These are phyloP conservation scores for Oryctes rhinoceros DNA, from an alignment of 1,140 invertebrate genomes.

Conservation along the genomic window DNA sequence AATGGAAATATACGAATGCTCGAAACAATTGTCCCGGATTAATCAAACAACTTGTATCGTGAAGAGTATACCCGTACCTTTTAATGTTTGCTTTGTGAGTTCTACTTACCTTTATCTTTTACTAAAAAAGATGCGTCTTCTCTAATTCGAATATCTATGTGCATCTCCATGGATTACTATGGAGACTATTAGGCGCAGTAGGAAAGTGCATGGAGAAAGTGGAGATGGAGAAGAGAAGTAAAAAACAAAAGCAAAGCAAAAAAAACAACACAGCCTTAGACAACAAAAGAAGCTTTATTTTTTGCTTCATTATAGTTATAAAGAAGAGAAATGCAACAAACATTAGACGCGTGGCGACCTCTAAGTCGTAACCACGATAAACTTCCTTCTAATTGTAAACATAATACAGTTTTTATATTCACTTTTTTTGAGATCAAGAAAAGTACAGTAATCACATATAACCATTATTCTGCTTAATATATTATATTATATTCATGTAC, in stretches of 20 bases:
- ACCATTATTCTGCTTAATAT: constrained; percentile 16
- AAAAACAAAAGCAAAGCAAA: no score
- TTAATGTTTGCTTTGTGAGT: no score
- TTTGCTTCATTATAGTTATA: constrained; percentile 1
- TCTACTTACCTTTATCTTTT: no score
- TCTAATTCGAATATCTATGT: background rate
- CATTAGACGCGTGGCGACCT: background rate
- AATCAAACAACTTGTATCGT: no score
- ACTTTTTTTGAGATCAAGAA: constrained; percentile 35
- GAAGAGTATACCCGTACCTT: no score
- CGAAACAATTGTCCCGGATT: no score
- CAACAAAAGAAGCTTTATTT: constrained; percentile 18
- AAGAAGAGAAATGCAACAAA: constrained; percentile 19
- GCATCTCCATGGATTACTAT: background rate
- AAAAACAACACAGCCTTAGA: background rate
- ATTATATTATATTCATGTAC: background rate
- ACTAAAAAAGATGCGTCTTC: no score
- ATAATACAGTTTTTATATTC: constrained; percentile 33
- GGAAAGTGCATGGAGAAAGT: background rate
- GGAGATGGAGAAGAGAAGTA: no score
- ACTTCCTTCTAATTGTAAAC: background rate
- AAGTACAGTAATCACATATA: constrained; percentile 18
- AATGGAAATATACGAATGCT: no score
- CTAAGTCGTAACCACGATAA: background rate
- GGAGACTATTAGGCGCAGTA: background rate